These are phyloP conservation scores for Ctenomys sociabilis DNA, from an alignment of 2,113 vertebrate species.

Conservation along the genomic window DNA sequence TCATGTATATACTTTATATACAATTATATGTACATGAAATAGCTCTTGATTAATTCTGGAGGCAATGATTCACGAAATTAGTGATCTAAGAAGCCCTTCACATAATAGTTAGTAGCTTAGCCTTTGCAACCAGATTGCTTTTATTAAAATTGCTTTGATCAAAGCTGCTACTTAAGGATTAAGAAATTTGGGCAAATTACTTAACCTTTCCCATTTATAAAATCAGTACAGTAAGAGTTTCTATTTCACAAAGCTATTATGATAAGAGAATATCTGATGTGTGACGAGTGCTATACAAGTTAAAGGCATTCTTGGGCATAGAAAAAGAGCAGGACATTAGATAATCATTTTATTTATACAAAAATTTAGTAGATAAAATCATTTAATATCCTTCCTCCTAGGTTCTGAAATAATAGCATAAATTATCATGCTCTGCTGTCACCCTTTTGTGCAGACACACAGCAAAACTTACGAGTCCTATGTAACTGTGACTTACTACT, in stretches of 20 bases:
- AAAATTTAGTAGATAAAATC: background rate
- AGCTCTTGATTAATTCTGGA: background rate
- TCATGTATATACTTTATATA: background rate
- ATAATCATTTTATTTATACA: background rate
- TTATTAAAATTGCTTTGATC: background rate
- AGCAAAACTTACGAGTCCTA: background rate
- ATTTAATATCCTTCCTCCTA: background rate
- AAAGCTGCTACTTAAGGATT: background rate
- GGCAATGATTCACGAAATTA: background rate
- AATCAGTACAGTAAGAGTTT: background rate
- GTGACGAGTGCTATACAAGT: background rate
- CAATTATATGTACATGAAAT: background rate
- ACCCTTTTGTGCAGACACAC: background rate
- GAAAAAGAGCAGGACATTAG: background rate
- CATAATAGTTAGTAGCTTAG: background rate
- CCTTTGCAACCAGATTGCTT: background rate
- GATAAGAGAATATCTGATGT: background rate
- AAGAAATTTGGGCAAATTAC: background rate
- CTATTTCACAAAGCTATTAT: background rate
- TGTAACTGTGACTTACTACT: background rate
- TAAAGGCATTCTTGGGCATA: background rate
- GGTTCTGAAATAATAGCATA: background rate
- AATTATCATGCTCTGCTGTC: background rate
- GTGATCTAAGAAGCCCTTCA: background rate
- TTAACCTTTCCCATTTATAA: background rate